phyloP scores from a whole-genome alignment of 2,797 vertebrate species.

The Neostethus bicornis region DNA sequence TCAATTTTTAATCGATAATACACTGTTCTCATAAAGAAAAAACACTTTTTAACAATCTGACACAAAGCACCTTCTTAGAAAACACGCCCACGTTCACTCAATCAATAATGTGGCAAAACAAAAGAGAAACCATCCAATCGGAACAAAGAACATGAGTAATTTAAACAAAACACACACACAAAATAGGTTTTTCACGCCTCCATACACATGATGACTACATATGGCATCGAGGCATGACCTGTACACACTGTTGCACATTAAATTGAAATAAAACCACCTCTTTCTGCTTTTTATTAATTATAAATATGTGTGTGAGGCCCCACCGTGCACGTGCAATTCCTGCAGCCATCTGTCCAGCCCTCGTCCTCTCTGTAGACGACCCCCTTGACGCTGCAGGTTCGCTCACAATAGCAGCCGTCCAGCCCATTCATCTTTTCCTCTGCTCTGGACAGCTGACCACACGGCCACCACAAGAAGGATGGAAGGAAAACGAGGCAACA shows the following conservation, averaged over 20 bases:
- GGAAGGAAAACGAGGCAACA: slow-evolving; percentile 33
- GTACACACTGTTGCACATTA: slow-evolving; percentile 5
- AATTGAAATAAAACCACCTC: slow-evolving; percentile 30
- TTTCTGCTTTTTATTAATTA: slow-evolving; percentile 20
- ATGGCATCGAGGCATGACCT: slow-evolving; percentile 7
- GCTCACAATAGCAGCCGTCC: slow-evolving; percentile 97
- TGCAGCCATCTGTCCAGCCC: slow-evolving; percentile 95
- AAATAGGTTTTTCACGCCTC: not conserved
- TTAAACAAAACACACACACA: not conserved
- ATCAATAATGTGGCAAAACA: slow-evolving; percentile 54
- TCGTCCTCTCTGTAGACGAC: slow-evolving; percentile 92
- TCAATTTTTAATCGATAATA: too few relatives aligned
- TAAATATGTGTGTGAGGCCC: slow-evolving; percentile 52
- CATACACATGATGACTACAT: slow-evolving; percentile 19
- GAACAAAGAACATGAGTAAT: slow-evolving; percentile 1
- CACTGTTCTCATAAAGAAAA: too few relatives aligned
- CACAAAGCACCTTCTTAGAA: too few relatives aligned
- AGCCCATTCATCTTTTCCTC: slow-evolving; percentile 97
- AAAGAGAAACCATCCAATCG: slow-evolving; percentile 37
- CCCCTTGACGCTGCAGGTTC: slow-evolving; percentile 92
- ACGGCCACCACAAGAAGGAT: slow-evolving; percentile 1
- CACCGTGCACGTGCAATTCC: slow-evolving; percentile 97
- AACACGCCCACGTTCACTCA: slow-evolving; percentile 24
- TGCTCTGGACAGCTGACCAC: slow-evolving; percentile 89
- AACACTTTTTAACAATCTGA: too few relatives aligned